Percentiles rank a stretch among this genome's conserved stretches.
Evolutionary conservation across 2,888 invertebrate genomes (phyloP).

Genomic region (Cetonia aurata): DNA sequence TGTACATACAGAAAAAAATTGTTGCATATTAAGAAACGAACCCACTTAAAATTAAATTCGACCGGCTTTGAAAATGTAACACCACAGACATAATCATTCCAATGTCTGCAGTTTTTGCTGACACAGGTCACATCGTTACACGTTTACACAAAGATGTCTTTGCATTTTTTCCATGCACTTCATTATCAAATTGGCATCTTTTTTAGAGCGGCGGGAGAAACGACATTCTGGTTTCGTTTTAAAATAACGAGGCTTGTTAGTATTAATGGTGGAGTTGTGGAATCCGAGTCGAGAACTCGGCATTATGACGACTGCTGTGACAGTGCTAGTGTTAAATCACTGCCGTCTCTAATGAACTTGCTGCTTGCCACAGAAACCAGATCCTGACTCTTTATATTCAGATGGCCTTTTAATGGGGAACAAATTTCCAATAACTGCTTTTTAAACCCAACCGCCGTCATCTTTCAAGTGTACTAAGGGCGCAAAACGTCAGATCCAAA

Average conservation of each 20-base stretch:
- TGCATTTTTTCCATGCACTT: conserved; percentile 47
- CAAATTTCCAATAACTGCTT: conserved; percentile 41
- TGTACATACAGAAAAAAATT: no score
- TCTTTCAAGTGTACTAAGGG: conserved; percentile 32
- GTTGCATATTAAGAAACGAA: no score
- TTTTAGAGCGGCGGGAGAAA: conserved; percentile 50
- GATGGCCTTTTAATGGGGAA: conserved; percentile 41
- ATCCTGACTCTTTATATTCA: conserved; percentile 45
- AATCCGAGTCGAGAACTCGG: conserved; percentile 52
- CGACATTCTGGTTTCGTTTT: conserved; percentile 55
- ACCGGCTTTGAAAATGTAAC: conserved; percentile 16
- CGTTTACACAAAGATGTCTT: conserved; percentile 20
- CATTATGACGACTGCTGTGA: conserved; percentile 59
- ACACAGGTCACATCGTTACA: conserved; percentile 40
- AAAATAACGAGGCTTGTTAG: conserved; percentile 63
- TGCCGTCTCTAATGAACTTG: conserved; percentile 57
- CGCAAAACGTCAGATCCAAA: conserved; percentile 29
- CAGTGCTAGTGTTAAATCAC: conserved; percentile 58
- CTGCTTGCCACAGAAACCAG: conserved; percentile 51
- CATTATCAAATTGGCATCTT: conserved; percentile 56
- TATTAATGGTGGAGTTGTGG: conserved; percentile 56
- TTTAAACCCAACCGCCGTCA: conserved; percentile 36
- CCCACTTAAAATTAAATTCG: neutral
- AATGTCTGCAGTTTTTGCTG: conserved; percentile 31
- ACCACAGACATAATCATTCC: conserved; percentile 26